A percentile compares a stretch with the other conserved stretches of the same genome.
phyloP scores from a whole-genome alignment of 2,888 invertebrate genomes.

The Diarsia rubi region DNA sequence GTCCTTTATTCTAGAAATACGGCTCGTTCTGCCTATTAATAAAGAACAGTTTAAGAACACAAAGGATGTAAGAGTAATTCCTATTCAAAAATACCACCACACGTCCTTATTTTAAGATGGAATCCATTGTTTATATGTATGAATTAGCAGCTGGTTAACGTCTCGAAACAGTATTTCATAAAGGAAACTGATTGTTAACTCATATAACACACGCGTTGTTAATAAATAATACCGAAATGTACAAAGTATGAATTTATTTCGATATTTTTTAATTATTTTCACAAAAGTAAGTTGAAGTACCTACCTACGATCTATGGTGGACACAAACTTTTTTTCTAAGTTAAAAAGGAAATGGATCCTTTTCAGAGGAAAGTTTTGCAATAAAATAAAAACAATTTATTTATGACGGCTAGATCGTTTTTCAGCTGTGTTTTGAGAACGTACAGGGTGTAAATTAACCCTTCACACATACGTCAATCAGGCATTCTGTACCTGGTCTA shows the following conservation, averaged over 20 bases:
- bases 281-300: background rate
- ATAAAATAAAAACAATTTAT: background rate
- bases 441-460: too few relatives aligned
- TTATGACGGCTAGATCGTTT: background rate
- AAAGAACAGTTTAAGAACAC: too few relatives aligned
- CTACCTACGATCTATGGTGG: too few relatives aligned
- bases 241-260: conserved; percentile 3
- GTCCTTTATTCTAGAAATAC: too few relatives aligned
- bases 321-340: background rate
- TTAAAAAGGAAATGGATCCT: background rate
- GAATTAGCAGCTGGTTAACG: conserved; percentile 42
- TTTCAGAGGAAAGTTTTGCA: background rate
- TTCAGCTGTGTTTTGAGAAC: background rate
- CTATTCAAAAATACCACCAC: conserved; percentile 5
- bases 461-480: too few relatives aligned
- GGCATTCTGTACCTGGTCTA: too few relatives aligned
- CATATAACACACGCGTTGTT: conserved; percentile 21
- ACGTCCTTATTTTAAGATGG: conserved; percentile 5
- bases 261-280: background rate
- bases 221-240: conserved; percentile 41
- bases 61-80: background rate
- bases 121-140: conserved; percentile 50
- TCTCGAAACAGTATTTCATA: conserved; percentile 45
- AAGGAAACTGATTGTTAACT: conserved; percentile 38
- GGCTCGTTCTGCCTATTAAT: too few relatives aligned